Percentiles rank a stretch among this genome's conserved stretches.
Evolutionary conservation across 2,888 invertebrate species (phyloP).

Genomic region (Erynnis tages): DNA sequence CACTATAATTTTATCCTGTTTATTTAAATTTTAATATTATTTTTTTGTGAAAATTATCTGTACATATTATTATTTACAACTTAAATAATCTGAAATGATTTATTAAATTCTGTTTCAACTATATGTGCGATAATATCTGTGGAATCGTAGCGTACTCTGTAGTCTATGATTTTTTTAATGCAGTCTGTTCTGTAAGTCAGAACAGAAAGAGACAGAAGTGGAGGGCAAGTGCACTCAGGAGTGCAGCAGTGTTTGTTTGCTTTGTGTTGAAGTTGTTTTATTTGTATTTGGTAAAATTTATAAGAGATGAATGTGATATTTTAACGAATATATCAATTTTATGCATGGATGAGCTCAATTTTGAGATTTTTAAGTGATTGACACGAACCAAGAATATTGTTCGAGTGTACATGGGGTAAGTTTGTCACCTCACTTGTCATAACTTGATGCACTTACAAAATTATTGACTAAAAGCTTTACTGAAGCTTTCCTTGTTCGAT

Average conservation of each 20-base stretch:
- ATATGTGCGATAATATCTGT: too few species aligned
- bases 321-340: not conserved
- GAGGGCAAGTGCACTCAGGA: conserved; percentile 30
- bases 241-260: conserved; percentile 33
- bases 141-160: not conserved
- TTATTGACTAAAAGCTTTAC: conserved; percentile 13
- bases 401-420: conserved; percentile 20
- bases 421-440: conserved; percentile 11
- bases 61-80: too few species aligned
- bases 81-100: too few species aligned
- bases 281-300: conserved; percentile 6
- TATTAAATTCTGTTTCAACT: too few species aligned
- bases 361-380: not conserved
- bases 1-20: too few species aligned
- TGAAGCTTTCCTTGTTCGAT: conserved; percentile 9
- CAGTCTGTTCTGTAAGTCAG: too few species aligned
- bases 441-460: conserved; percentile 20
- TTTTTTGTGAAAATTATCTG: too few species aligned
- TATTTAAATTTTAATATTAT: too few species aligned
- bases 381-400: not conserved
- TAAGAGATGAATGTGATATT: conserved; percentile 15
- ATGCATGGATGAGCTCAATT: not conserved
- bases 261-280: conserved; percentile 30
- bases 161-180: not conserved
- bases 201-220: not conserved